phyloP scores from a whole-genome alignment of 1,140 invertebrate genomes.

The Archegozetes longisetosus region DNA sequence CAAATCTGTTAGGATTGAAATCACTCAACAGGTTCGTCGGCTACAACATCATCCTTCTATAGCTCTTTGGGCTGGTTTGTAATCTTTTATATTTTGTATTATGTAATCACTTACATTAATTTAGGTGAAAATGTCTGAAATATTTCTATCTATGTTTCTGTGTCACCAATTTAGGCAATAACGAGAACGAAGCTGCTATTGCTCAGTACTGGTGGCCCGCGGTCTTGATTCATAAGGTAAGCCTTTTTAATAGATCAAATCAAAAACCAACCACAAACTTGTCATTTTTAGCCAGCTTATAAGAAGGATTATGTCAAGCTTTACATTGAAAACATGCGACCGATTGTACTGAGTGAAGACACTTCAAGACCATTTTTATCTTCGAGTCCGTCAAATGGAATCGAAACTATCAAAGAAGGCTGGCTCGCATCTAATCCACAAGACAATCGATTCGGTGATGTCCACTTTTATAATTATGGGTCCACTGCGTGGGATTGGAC shows the following conservation, averaged over 20 bases:
- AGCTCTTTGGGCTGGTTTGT: conserved; percentile 35
- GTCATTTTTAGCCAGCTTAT: not conserved
- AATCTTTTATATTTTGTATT: not conserved
- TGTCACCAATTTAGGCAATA: conserved; percentile 55
- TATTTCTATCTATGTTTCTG: not conserved
- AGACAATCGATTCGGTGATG: conserved; percentile 63
- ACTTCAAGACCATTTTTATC: conserved; percentile 47
- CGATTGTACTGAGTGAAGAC: conserved; percentile 45
- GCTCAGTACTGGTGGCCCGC: conserved; percentile 53
- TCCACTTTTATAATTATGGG: conserved; percentile 38
- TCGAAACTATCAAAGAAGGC: conserved; percentile 51
- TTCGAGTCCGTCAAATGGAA: conserved; percentile 86
- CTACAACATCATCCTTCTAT: conserved; percentile 78
- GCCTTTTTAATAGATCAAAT: not conserved
- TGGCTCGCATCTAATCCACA: conserved; percentile 61
- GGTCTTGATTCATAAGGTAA: not conserved
- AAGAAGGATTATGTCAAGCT: conserved; percentile 60
- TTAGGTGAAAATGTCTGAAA: too few species aligned
- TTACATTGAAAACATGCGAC: conserved; percentile 58
- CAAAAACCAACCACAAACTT: too few species aligned
- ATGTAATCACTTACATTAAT: too few species aligned
- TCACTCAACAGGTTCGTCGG: conserved; percentile 61
- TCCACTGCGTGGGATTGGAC: conserved; percentile 58
- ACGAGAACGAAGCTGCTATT: conserved; percentile 90
- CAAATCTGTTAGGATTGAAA: conserved; percentile 51